phyloP scores from a whole-genome alignment of 2,797 vertebrate genomes.

The Australoheros facetus region DNA sequence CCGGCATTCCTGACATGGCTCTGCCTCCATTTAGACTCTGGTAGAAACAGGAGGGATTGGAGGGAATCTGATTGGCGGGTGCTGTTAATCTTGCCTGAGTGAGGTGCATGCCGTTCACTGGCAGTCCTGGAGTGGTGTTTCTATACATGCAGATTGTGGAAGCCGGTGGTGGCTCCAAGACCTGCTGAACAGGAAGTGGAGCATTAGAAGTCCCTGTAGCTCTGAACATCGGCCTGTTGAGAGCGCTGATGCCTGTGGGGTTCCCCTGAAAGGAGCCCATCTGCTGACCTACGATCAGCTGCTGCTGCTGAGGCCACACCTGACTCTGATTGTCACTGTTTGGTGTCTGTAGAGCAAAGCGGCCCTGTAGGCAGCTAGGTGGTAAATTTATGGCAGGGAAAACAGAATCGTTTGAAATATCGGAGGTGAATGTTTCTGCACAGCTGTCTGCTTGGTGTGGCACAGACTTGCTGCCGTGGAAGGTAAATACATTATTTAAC shows the following conservation, averaged over 20 bases:
- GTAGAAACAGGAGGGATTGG: slow-evolving; percentile 67
- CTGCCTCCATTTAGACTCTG: slow-evolving; percentile 40
- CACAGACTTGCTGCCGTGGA: slow-evolving; percentile 35
- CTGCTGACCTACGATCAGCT: slow-evolving; percentile 38
- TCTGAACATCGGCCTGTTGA: slow-evolving; percentile 29
- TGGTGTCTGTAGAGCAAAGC: slow-evolving; percentile 53
- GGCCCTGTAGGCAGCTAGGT: slow-evolving; percentile 42
- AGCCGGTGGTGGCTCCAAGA: background rate
- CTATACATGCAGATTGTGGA: slow-evolving; percentile 71
- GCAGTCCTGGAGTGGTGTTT: background rate
- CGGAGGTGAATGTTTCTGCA: slow-evolving; percentile 36
- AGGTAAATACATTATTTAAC: slow-evolving; percentile 20
- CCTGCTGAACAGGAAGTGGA: slow-evolving; percentile 37
- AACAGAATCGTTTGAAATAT: slow-evolving; percentile 50
- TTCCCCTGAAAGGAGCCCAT: slow-evolving; percentile 38
- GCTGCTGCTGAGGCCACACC: slow-evolving; percentile 54
- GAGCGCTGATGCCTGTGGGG: background rate
- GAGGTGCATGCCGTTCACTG: slow-evolving; percentile 39
- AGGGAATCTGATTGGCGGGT: slow-evolving; percentile 23
- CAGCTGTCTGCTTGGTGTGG: slow-evolving; percentile 29
- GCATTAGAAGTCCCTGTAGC: slow-evolving; percentile 22
- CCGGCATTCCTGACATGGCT: slow-evolving; percentile 5
- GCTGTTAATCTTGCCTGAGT: slow-evolving; percentile 32
- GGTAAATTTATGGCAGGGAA: slow-evolving; percentile 17
- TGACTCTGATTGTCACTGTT: slow-evolving; percentile 33